Evolutionary conservation across 2,113 vertebrate species (phyloP).

Genomic region (Poeciliopsis prolifica): DNA sequence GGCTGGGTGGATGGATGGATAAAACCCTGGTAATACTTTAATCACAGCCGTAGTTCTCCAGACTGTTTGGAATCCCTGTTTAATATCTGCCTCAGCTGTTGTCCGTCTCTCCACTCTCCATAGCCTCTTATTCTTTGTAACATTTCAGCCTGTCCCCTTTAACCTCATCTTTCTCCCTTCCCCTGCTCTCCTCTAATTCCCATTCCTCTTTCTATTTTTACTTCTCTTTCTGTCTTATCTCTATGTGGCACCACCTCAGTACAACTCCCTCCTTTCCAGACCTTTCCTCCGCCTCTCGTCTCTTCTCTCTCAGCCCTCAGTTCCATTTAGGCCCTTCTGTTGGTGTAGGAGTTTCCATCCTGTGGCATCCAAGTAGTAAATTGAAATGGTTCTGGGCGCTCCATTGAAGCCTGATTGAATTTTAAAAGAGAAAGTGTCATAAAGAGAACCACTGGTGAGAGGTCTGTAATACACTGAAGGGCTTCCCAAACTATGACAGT

Average conservation of each 20-base stretch:
- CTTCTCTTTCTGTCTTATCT: conserved; percentile 61
- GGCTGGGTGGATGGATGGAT: not conserved
- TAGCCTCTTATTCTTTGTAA: conserved; percentile 47
- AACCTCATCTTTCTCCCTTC: conserved; percentile 46
- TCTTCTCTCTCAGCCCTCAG: conserved; percentile 29
- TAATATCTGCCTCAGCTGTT: conserved; percentile 26
- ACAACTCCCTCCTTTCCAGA: conserved; percentile 16
- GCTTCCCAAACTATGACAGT: conserved; percentile 60
- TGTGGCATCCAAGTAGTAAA: conserved; percentile 67
- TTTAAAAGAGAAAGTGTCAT: conserved; percentile 71
- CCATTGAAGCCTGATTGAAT: conserved; percentile 72
- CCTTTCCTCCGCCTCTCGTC: conserved; percentile 38
- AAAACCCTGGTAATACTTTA: not conserved
- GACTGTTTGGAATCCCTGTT: not conserved
- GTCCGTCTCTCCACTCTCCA: conserved; percentile 30
- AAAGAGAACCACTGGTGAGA: conserved; percentile 69
- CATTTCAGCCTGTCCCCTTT: conserved; percentile 47
- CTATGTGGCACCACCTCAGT: conserved; percentile 49
- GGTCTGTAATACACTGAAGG: conserved; percentile 64
- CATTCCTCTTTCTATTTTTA: conserved; percentile 62
- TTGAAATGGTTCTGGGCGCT: conserved; percentile 72
- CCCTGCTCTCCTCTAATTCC: conserved; percentile 41
- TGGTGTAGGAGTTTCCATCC: conserved; percentile 64
- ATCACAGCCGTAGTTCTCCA: not conserved
- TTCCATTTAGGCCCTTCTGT: conserved; percentile 68